phyloP scores from a whole-genome alignment of 1,140 invertebrate species.

The Microplitis mediator region DNA sequence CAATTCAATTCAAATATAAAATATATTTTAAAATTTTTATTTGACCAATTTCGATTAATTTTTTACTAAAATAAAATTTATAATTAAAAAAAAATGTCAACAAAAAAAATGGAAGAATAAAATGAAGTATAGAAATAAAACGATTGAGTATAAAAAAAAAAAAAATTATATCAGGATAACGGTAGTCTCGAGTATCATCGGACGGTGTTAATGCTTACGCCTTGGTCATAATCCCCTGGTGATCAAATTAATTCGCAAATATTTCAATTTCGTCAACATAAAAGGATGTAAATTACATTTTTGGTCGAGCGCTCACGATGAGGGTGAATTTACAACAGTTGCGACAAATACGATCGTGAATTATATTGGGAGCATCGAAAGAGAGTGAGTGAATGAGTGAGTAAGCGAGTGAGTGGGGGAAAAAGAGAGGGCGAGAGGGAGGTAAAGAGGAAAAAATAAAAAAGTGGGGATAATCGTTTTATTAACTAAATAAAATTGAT shows the following conservation, averaged over 20 bases:
- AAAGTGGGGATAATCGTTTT: constrained; percentile 57
- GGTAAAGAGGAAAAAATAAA: constrained; percentile 11
- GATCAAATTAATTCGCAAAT: constrained; percentile 52
- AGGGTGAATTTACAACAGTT: constrained; percentile 33
- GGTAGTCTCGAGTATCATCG: not conserved
- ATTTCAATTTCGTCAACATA: constrained; percentile 62
- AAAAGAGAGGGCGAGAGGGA: not conserved
- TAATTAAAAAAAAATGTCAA: no score
- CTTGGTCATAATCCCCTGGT: constrained; percentile 8
- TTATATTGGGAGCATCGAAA: not conserved
- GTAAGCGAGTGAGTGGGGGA: not conserved
- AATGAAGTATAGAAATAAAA: not conserved
- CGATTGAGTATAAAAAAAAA: not conserved
- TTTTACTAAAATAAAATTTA: no score
- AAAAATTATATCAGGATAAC: not conserved
- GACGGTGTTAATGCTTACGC: not conserved
- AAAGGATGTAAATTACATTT: constrained; percentile 65
- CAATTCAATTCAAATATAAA: no score
- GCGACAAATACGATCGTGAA: constrained; percentile 12
- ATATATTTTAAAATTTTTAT: no score
- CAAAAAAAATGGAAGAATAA: no score
- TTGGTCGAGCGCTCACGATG: constrained; percentile 54
- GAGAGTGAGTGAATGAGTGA: not conserved
- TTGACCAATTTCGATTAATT: no score
- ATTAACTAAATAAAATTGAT: constrained; percentile 62